phyloP scores from a whole-genome alignment of 2,797 vertebrate genomes.

The Orestias chungarensis region DNA sequence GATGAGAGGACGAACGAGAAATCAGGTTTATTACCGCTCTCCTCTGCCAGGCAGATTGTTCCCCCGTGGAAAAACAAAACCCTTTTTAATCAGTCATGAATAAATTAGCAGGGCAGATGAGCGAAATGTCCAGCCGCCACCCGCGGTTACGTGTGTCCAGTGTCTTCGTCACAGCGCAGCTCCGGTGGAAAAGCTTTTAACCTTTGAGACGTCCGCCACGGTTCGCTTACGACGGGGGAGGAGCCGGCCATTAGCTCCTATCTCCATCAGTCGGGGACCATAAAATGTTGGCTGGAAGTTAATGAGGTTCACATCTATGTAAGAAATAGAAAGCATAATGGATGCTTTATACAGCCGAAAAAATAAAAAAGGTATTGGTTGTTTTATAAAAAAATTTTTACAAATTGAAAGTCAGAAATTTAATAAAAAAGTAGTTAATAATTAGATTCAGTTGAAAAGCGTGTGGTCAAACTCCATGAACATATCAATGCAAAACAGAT shows the following conservation, averaged over 20 bases:
- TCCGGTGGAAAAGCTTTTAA: slow-evolving; percentile 52
- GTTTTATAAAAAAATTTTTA: no score
- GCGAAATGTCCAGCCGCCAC: slow-evolving; percentile 41
- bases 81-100: slow-evolving; percentile 13
- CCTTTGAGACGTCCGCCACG: slow-evolving; percentile 65
- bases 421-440: slow-evolving; percentile 49
- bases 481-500: slow-evolving; percentile 7
- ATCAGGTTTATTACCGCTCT: neutral
- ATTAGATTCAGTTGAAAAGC: slow-evolving; percentile 25
- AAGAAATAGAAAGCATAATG: neutral
- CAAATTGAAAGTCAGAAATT: no score
- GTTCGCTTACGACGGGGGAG: slow-evolving; percentile 25
- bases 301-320: neutral
- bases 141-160: slow-evolving; percentile 18
- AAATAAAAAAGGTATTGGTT: neutral
- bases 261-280: neutral
- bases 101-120: slow-evolving; percentile 35
- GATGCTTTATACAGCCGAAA: neutral
- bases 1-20: slow-evolving; percentile 11
- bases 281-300: neutral
- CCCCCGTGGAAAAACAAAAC: slow-evolving; percentile 15
- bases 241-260: slow-evolving; percentile 39
- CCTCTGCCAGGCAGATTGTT: slow-evolving; percentile 3
- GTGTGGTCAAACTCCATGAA: slow-evolving; percentile 4
- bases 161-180: slow-evolving; percentile 13